Conservation (phyloP, 2,888 invertebrate genomes). For the Drosophila colorata region DNA sequence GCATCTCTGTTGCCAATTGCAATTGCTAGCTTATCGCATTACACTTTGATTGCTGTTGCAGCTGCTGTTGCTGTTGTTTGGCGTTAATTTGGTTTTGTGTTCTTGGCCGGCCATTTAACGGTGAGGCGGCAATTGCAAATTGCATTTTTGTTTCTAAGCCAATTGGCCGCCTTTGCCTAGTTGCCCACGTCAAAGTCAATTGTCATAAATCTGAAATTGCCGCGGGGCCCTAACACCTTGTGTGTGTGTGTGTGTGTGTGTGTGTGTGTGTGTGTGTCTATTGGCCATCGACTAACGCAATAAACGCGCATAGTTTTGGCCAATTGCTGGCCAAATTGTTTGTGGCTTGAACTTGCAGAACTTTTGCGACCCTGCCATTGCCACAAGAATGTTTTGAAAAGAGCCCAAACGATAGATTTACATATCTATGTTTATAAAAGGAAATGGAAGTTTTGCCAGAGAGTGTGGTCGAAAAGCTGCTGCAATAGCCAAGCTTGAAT, state of each 20-base stretch:
- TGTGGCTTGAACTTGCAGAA: slow-evolving; percentile 64
- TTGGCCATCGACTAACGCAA: slow-evolving; percentile 23
- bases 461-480: slow-evolving; percentile 14
- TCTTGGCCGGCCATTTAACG: slow-evolving; percentile 72
- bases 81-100: slow-evolving; percentile 79
- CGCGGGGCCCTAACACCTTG: slow-evolving; percentile 48
- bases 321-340: slow-evolving; percentile 64
- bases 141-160: slow-evolving; percentile 56
- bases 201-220: slow-evolving; percentile 70
- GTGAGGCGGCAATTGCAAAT: slow-evolving; percentile 73
- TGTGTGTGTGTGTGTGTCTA: slow-evolving; percentile 15
- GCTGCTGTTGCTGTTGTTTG: slow-evolving; percentile 35
- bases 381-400: slow-evolving; percentile 25
- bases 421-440: slow-evolving; percentile 10
- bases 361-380: slow-evolving; percentile 21
- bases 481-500: slow-evolving; percentile 44
- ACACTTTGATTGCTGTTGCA: slow-evolving; percentile 61
- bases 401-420: slow-evolving; percentile 12
- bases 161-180: slow-evolving; percentile 41
- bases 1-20: slow-evolving; percentile 54
- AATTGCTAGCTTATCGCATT: slow-evolving; percentile 73
- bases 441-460: not conserved
- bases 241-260: slow-evolving; percentile 17
- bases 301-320: slow-evolving; percentile 57
- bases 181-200: slow-evolving; percentile 64